A percentile compares a stretch with the other conserved stretches of the same genome.
Evolutionary conservation across 2,797 vertebrate species (phyloP).

Genomic region (Nannoperca obscura): DNA sequence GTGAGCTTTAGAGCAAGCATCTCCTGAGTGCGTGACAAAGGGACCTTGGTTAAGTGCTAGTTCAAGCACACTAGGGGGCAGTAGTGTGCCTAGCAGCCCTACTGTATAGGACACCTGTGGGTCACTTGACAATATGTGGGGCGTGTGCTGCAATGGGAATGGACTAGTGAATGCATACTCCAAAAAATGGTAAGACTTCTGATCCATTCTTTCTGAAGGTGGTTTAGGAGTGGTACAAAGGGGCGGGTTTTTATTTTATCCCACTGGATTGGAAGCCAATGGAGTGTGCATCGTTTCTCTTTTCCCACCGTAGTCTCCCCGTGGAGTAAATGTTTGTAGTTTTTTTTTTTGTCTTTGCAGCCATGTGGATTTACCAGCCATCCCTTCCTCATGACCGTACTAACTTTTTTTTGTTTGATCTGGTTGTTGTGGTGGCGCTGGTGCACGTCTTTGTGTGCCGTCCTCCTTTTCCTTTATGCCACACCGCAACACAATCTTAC

Average conservation of each 20-base stretch:
- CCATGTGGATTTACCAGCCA: slow-evolving; percentile 38
- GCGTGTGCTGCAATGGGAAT: slow-evolving; percentile 93
- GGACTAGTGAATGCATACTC: slow-evolving; percentile 94
- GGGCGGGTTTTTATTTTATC: slow-evolving; percentile 72
- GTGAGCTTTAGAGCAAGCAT: slow-evolving; percentile 88
- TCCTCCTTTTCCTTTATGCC: slow-evolving; percentile 85
- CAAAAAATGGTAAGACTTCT: slow-evolving; percentile 88
- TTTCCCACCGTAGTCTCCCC: slow-evolving; percentile 88
- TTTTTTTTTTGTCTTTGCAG: slow-evolving; percentile 61
- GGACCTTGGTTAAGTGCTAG: slow-evolving; percentile 88
- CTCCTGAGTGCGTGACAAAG: slow-evolving; percentile 86
- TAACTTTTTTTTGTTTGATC: slow-evolving; percentile 94
- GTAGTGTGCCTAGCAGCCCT: slow-evolving; percentile 90
- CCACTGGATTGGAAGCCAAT: slow-evolving; percentile 78
- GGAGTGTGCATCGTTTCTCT: slow-evolving; percentile 86
- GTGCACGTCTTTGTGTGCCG: slow-evolving; percentile 89
- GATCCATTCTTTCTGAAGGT: slow-evolving; percentile 86
- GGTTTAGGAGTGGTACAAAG: slow-evolving; percentile 74
- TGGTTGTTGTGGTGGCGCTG: slow-evolving; percentile 98
- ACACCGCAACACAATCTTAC: slow-evolving; percentile 90
- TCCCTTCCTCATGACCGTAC: slow-evolving; percentile 81
- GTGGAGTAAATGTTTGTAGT: slow-evolving; percentile 69
- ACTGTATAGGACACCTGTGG: slow-evolving; percentile 91
- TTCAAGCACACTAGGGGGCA: slow-evolving; percentile 91
- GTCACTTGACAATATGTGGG: slow-evolving; percentile 94